Base-by-base conservation (phyloP, 2,113 vertebrate genomes). In the Heterochromis multidens region DNA sequence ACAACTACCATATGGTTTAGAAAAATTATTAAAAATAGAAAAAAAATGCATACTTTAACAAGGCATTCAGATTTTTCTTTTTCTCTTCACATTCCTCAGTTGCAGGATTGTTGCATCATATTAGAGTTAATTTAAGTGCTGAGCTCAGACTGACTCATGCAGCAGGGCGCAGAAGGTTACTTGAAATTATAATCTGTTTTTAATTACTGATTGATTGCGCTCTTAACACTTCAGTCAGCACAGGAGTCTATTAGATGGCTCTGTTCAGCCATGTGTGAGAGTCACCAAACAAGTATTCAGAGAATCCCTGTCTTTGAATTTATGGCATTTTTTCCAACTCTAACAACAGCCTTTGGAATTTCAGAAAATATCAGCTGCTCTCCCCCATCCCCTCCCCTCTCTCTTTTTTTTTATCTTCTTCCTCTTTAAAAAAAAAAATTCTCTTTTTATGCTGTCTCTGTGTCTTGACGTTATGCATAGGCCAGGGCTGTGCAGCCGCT, bases 81-180 rank as follows among this genome's bases (percentile, higher is more conserved):
- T 78, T 60, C 6, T 25, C 80, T 84, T 10, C 3, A 35, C 65
- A 2, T 61, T 81, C 43, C 67, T 61, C 59, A 6, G 84, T 94
- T 91, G 78, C 91, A 82, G 59, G 79, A 80, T 54, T 11, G 33
- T 92, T 93, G 90, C 92, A 92, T 94, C 90, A 93, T 74, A 3
- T 81, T 27, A 12, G 33, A 61, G 49, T 40, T 37, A 37, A 49
- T 59, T 72, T 23, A 57, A 77, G 63, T 61, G 90, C 82, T 94
- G 86, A 91, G 83, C 78, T 93, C 89, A 90, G 58, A 43, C 57
- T 87, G 86, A 90, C 61, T 92, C 87, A 80, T 21, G 9, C 2
- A 35, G 61, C 33, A 0, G 60, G 60, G 37, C 65, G 79, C 87
- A 59, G 83, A 57, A 56, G 60, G 79, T 80, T 62, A 14, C 59